Conservation (phyloP, 2,888 invertebrate species). For the Heterodera filipjevi region DNA sequence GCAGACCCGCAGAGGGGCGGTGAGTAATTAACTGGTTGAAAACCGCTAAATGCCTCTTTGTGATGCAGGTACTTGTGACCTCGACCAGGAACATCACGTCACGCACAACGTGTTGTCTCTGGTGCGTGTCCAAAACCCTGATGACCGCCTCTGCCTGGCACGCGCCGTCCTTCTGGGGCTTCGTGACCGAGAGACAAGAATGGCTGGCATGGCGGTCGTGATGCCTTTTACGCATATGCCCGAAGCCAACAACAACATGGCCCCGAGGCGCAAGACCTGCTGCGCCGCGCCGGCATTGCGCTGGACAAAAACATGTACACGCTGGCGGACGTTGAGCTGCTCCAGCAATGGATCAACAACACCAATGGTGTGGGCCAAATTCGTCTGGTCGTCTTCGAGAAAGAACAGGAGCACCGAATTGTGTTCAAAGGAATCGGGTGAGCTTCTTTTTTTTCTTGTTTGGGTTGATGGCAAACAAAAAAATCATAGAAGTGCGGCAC, state of each 20-base stretch:
- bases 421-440: slow-evolving; percentile 2
- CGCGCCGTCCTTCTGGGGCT: not conserved
- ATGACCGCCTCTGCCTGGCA: slow-evolving; percentile 1
- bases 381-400: slow-evolving; percentile 19
- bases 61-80: not conserved
- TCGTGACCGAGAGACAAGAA: not conserved
- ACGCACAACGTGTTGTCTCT: not conserved
- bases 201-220: not conserved
- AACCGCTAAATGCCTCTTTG: no score
- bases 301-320: not conserved
- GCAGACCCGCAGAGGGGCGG: no score
- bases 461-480: no score
- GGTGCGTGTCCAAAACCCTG: not conserved
- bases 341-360: not conserved
- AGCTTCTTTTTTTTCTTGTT: no score
- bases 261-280: not conserved
- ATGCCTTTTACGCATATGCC: not conserved
- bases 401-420: slow-evolving; percentile 4
- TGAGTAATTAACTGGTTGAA: no score
- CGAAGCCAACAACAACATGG: not conserved
- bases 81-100: not conserved
- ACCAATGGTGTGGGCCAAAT: not conserved
- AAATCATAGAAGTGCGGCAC: no score
- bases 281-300: not conserved
- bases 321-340: not conserved